Conservation (phyloP, 2,797 vertebrate species). For the Cirrhinus molitorella region DNA sequence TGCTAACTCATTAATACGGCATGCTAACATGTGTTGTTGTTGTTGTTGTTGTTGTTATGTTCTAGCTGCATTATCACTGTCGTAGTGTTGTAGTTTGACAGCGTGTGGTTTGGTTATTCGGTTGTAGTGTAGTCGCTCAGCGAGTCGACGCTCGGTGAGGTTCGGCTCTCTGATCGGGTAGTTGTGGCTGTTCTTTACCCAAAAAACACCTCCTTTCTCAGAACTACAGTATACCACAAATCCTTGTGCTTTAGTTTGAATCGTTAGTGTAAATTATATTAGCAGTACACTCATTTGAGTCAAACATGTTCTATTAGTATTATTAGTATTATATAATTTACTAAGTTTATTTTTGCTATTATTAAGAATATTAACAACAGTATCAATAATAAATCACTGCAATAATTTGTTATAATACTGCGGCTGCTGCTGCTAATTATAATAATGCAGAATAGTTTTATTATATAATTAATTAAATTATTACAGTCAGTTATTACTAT, state of each 20-base stretch:
- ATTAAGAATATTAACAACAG: not conserved
- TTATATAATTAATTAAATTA: not conserved
- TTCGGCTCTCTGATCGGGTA: conserved; percentile 32
- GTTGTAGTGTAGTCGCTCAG: conserved; percentile 33
- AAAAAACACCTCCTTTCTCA: not conserved
- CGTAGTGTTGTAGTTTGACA: conserved; percentile 64
- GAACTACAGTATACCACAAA: not conserved
- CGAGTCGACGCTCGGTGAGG: conserved; percentile 25
- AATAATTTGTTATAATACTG: not conserved
- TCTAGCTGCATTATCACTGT: conserved; percentile 57
- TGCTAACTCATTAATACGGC: conserved; percentile 78
- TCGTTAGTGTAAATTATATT: not conserved
- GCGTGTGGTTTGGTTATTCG: conserved; percentile 61
- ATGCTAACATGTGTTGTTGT: conserved; percentile 59
- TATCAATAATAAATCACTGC: not conserved
- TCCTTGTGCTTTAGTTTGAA: not conserved
- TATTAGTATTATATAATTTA: not conserved
- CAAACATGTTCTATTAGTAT: not conserved
- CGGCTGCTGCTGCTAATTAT: not conserved
- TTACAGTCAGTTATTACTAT: not conserved
- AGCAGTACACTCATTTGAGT: not conserved
- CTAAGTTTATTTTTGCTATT: not conserved
- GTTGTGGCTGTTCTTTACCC: conserved; percentile 52
- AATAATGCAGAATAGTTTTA: not conserved
- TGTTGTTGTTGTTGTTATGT: conserved; percentile 28